Evolutionary conservation across 2,888 invertebrate species (phyloP), one percentile per base, ranked within the genome.

Genomic region (Drosophila mulleri): DNA sequence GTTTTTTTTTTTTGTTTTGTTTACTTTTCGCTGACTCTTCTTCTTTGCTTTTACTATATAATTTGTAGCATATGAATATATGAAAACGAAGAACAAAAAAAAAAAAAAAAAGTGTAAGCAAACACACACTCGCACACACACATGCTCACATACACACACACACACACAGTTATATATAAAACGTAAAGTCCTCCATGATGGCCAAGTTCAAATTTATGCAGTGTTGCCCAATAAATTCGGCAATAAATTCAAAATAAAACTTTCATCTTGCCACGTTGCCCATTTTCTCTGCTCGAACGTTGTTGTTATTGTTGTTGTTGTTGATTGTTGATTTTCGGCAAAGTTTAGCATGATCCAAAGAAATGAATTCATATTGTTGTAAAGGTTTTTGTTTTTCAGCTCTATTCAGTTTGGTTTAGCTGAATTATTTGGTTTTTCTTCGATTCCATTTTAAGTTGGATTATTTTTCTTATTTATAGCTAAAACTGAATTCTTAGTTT

Each of bases 51-150:
- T 82, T 80, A 83, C 83, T 84, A 87, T 87, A 87, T 87, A 87
- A 88, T 88, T 88, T 89, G 89, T 88, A 86, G 81, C 88, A 89
- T 88, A 89, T 88, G 89, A 88, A 88, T 89, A 88, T 83, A 85
- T 78, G 83, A 78, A 80, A 78, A 77, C 63, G 48, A 59, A 72
- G 57, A 67, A 67, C 70, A 72, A 69, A 68, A 64, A 65, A 16
- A 53, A 41, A 37, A 16, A 26, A 35, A 14, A 37, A 37, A 48
- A 48, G 48, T 48, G 18, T n/a, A 29, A n/a, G 48, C 29, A 32
- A 48, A 41, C 32, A 54, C 45, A 54, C 39, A 45, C 26, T 26
- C 26, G 5, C 53, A 66, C 44, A 61, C 53, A 45, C 62, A 14
- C 50, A 37, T 20, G 54, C 42, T 48, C 45, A 44, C 54, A 66